Percentiles rank a stretch among this genome's conserved stretches.
Conservation (phyloP, 2,797 vertebrate genomes). For the Balearica regulorum region DNA sequence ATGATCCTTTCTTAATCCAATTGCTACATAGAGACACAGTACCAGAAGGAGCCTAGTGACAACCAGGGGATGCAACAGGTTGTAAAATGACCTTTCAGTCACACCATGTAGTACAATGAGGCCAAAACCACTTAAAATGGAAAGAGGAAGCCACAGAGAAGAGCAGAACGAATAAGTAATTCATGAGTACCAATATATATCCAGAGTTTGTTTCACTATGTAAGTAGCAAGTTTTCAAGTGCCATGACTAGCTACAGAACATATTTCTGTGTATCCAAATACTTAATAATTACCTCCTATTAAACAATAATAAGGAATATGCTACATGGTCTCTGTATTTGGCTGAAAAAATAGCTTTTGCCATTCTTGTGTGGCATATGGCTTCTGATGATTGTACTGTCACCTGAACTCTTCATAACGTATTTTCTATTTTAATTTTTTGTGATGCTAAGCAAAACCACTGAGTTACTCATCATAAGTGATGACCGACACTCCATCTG, state of each 20-base stretch:
- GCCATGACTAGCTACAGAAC: neutral
- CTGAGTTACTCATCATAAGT: neutral
- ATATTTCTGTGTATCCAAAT: neutral
- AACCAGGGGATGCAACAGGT: neutral
- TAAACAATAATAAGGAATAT: neutral
- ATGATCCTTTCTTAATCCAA: neutral
- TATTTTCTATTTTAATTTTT: slow-evolving; percentile 11
- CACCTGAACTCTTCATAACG: neutral
- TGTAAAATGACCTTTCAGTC: slow-evolving; percentile 25
- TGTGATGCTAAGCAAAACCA: slow-evolving; percentile 1
- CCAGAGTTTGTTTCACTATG: neutral
- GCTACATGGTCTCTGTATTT: neutral
- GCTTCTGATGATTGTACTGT: neutral
- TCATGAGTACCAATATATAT: neutral
- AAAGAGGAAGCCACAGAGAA: neutral
- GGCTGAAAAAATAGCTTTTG: neutral
- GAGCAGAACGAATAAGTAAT: neutral
- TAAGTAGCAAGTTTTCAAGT: neutral
- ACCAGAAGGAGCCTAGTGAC: neutral
- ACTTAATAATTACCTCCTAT: neutral
- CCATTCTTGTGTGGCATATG: neutral
- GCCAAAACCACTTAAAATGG: neutral
- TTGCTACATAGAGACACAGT: neutral
- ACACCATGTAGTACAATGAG: neutral
- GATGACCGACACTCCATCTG: neutral